Conservation (phyloP, 2,797 vertebrate genomes). For the Scolopax rusticola region DNA sequence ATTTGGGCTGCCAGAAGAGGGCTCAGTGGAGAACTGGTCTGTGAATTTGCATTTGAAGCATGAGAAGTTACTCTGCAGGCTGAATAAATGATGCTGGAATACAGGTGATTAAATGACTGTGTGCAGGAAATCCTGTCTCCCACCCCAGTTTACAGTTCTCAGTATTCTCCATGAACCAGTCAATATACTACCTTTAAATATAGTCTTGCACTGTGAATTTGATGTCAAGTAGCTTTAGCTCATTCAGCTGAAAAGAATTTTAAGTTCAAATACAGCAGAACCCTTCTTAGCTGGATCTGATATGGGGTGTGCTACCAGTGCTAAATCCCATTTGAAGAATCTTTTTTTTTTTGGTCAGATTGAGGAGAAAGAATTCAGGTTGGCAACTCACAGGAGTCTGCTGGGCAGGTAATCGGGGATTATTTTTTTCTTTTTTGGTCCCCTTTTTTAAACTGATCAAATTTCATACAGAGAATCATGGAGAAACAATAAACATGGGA, state of each 20-base stretch:
- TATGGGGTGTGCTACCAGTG: not conserved
- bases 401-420: constrained; percentile 8
- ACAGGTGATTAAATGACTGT: not conserved
- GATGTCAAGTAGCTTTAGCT: not conserved
- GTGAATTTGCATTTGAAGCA: not conserved
- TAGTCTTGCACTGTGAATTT: not conserved
- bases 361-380: not conserved
- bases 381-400: not conserved
- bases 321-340: not conserved
- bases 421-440: not conserved
- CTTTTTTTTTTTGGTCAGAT: not conserved
- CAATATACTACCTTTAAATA: not conserved
- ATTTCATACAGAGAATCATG: not conserved
- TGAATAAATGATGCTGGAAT: not conserved
- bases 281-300: not conserved
- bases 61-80: not conserved
- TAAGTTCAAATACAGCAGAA: not conserved
- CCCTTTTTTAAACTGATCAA: not conserved
- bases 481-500: constrained; percentile 60
- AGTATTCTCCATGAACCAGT: not conserved
- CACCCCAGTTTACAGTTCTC: not conserved
- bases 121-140: not conserved
- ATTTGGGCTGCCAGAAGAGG: not conserved
- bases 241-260: not conserved
- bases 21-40: not conserved